Evolutionary conservation across 2,113 vertebrate species (phyloP), one percentile per base, ranked within the genome.

Genomic region (Gulo gulo): DNA sequence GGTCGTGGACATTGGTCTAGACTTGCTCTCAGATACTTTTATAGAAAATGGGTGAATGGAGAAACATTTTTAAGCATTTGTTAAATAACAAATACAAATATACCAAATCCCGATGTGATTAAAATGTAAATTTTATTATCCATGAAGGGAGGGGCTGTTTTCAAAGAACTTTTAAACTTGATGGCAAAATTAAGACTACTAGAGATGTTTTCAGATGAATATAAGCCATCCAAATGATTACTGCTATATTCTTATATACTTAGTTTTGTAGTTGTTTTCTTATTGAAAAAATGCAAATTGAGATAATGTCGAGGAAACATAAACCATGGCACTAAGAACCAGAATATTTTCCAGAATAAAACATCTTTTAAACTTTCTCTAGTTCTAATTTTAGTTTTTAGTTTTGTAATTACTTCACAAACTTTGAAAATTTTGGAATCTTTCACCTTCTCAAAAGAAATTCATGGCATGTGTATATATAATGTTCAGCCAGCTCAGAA

Each of bases 31-130:
- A 39, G 84, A 69, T 89, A 34, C 59, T 65, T 98, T 65, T 29
- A 52, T 71, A 91, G 67, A 84, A 92, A 90, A 84, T 91, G 50
- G 31, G 14, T 63, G 26, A 45, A 63, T 78, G 13, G 34, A 89
- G 89, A 94, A 98, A 92, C 81, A 84, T 96, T 95, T 81, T 7
- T 5, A 97, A 96, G 55, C 83, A 50, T 65, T 81, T 71, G 59
- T n/a, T 29, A 76, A 88, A 39, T 97, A 93, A 89, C 12, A 67
- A 76, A 5, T 4, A 39, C 11, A 88, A 26, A 91, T 79, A 45
- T 88, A 50, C 90, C 47, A 65, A 78, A 96, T 82, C 50, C 71
- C 97, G 47, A 95, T 7, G 67, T 79, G 74, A 76, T 0, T 91
- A 76, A 95, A 82, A 85, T 82, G 65, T 92, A 24, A 39, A 10